Conservation (phyloP, 2,888 invertebrate genomes). For the Empis livida region DNA sequence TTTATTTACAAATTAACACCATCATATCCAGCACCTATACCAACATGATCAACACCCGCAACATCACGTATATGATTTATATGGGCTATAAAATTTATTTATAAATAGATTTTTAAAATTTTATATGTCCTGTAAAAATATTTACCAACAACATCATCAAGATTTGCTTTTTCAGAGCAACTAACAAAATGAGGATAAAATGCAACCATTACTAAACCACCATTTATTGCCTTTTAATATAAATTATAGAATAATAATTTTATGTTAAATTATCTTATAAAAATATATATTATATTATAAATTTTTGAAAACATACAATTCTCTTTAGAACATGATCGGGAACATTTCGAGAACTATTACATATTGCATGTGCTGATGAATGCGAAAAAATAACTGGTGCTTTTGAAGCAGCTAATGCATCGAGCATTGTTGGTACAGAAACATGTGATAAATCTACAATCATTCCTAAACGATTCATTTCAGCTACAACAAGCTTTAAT, state of each 20-base stretch:
- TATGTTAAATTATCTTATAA: too few species aligned
- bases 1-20: constrained; percentile 78
- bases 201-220: constrained; percentile 52
- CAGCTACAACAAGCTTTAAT: constrained; percentile 59
- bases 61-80: constrained; percentile 78
- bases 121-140: constrained; percentile 9
- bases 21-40: constrained; percentile 79
- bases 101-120: not conserved
- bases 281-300: not conserved
- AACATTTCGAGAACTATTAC: constrained; percentile 70
- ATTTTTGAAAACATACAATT: constrained; percentile 42
- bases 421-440: constrained; percentile 66
- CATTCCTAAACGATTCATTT: constrained; percentile 85
- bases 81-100: constrained; percentile 45
- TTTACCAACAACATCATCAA: constrained; percentile 47
- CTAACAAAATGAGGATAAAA: constrained; percentile 49
- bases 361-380: constrained; percentile 67
- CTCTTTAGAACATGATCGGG: constrained; percentile 61
- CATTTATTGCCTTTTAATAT: constrained; percentile 41
- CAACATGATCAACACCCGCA: constrained; percentile 77
- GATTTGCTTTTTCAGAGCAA: constrained; percentile 43
- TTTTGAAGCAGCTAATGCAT: constrained; percentile 58
- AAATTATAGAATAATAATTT: not conserved
- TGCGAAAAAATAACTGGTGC: constrained; percentile 81
- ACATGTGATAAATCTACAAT: constrained; percentile 76